Base-by-base conservation (phyloP, 1,140 invertebrate species). In the Eurytemora carolleeae region DNA sequence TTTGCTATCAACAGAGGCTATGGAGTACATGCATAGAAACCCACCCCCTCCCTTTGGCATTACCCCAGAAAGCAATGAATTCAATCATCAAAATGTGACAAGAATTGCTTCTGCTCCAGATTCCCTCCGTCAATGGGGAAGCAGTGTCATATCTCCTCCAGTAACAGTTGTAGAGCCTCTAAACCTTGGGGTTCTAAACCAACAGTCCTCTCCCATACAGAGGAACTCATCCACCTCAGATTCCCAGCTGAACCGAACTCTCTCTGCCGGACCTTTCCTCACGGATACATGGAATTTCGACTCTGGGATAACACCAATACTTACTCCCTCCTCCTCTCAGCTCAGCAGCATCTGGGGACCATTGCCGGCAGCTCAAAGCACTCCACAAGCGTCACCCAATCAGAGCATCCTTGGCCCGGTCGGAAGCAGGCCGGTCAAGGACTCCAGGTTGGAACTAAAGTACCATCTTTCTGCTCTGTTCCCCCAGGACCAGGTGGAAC, bases 401-500 rank as follows among this genome's bases (percentile, higher is more conserved):
- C 18, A 16, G 54, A 22, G 23, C 60, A 59, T 59, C 63, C 53
- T 25, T 63, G 25, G 59, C 26, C n/a, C 44, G 7, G 31, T 70
- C 1, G 70, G 74, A 2, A 76, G 74, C 64, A 70, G 73, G 58
- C 68, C 72, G 31, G 74, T 65, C 7, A 78, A 82, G 25, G 85
- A 87, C 62, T 79, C 81, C 2, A 76, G 87, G 2, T 76, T 80
- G 22, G 77, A 80, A 63, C 72, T 90, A 63, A 87, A 86, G 68
- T 90, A 86, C 71, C 86, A 92, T 70, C 73, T 94, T 24, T 79
- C 84, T 12, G 84, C 81, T 31, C 81, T 93, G 31, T 94, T 94
- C 71, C 87, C 88, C 0, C 84, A 88, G 69, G 82, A 86, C 62
- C 84, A 89, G 70, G 89, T 95, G 0, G 78, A 80, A 22, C 78